Conservation (phyloP, 2,888 invertebrate species). For the Clanis bilineata region DNA sequence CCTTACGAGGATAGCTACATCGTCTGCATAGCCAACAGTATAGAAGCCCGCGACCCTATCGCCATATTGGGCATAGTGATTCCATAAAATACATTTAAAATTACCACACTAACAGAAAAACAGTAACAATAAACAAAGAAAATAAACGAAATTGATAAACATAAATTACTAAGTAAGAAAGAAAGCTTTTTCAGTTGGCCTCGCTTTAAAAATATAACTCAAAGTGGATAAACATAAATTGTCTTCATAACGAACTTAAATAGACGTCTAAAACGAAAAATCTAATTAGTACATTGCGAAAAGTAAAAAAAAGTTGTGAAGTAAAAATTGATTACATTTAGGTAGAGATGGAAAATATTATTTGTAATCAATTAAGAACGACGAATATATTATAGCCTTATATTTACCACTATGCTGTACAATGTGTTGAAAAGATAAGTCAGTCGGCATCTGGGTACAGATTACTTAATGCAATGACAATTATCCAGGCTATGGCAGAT, state of each 20-base stretch:
- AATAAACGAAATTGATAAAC: conserved; percentile 18
- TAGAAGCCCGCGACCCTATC: too few species aligned
- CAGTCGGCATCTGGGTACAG: too few species aligned
- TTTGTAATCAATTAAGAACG: too few species aligned
- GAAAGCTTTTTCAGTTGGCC: conserved; percentile 14
- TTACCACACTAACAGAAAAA: background rate
- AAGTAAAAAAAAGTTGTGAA: background rate
- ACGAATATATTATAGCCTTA: too few species aligned
- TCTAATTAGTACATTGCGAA: conserved; percentile 34
- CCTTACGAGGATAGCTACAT: too few species aligned
- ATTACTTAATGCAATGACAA: too few species aligned
- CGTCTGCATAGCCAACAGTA: too few species aligned
- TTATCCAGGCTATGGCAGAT: too few species aligned
- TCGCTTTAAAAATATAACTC: conserved; percentile 26
- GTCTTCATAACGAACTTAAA: conserved; percentile 42
- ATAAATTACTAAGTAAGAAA: conserved; percentile 14
- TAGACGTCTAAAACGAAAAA: conserved; percentile 46
- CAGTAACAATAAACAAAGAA: background rate
- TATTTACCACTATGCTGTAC: too few species aligned
- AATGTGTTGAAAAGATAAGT: too few species aligned
- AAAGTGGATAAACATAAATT: conserved; percentile 41
- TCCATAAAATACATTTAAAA: background rate
- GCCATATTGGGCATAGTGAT: too few species aligned
- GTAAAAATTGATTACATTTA: background rate
- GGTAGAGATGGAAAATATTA: background rate